phyloP scores from a whole-genome alignment of 2,888 invertebrate genomes.

The Danaus chrysippus region DNA sequence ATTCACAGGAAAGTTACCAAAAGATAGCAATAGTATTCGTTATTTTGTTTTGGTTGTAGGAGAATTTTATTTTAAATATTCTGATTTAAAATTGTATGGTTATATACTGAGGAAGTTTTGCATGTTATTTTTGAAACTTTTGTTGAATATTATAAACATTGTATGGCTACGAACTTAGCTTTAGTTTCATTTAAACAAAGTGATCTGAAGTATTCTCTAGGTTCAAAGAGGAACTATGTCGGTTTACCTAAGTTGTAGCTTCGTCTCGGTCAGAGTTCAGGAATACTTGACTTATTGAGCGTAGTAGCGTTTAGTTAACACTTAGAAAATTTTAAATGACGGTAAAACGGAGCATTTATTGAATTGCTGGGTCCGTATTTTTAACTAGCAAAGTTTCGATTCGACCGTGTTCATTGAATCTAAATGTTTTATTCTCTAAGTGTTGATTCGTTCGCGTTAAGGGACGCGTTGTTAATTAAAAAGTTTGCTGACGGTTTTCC shows the following conservation, averaged over 20 bases:
- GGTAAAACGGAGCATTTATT: slow-evolving; percentile 22
- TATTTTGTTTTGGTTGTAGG: no score
- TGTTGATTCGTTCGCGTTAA: slow-evolving; percentile 1
- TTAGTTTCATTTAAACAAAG: slow-evolving; percentile 9
- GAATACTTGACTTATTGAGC: slow-evolving; percentile 51
- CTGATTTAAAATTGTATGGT: no score
- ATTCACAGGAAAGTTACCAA: no score
- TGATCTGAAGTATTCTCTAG: slow-evolving; percentile 4
- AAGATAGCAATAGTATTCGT: no score
- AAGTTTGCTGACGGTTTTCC: not conserved
- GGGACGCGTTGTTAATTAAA: not conserved
- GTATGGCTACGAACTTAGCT: not conserved
- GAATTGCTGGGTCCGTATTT: slow-evolving; percentile 25
- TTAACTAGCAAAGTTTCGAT: slow-evolving; percentile 27
- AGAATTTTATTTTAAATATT: no score
- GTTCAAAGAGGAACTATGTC: slow-evolving; percentile 34
- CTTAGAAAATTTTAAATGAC: slow-evolving; percentile 38
- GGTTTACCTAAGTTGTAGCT: slow-evolving; percentile 46
- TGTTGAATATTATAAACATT: not conserved
- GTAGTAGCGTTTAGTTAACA: slow-evolving; percentile 45
- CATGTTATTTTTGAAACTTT: slow-evolving; percentile 9
- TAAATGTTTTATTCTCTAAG: slow-evolving; percentile 4
- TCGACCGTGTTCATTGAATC: slow-evolving; percentile 13
- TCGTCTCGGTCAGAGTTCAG: slow-evolving; percentile 46
- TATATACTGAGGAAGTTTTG: not conserved